Conservation (phyloP, 1,140 invertebrate genomes). For the Trachymyrmex septentrionalis region DNA sequence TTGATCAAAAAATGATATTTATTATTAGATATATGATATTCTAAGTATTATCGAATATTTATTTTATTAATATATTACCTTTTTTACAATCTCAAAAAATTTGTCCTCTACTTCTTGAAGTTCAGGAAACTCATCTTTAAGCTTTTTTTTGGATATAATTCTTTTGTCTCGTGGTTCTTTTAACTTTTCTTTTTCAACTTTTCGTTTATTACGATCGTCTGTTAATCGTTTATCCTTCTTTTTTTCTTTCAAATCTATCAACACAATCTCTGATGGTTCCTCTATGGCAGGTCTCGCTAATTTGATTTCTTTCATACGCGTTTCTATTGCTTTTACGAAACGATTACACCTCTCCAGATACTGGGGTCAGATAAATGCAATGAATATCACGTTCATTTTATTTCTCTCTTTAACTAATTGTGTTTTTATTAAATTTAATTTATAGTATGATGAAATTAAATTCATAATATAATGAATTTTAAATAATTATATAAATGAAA, state of each 20-base stretch:
- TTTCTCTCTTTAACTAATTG: not conserved
- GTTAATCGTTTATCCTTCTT: not conserved
- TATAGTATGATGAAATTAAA: not conserved
- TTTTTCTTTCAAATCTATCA: not conserved
- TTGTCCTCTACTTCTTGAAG: constrained; percentile 41
- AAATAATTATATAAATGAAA: not conserved
- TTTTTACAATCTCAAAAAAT: constrained; percentile 60
- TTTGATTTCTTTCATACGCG: constrained; percentile 69
- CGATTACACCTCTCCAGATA: constrained; percentile 62
- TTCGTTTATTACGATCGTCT: not conserved
- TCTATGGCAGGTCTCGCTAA: constrained; percentile 16
- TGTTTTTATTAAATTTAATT: not conserved
- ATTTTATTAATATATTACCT: constrained; percentile 58
- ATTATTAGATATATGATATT: not conserved
- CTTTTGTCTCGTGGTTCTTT: not conserved
- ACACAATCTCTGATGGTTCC: not conserved
- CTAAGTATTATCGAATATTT: not conserved
- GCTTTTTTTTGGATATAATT: constrained; percentile 30
- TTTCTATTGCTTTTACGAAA: constrained; percentile 60
- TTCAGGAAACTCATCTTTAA: constrained; percentile 27
- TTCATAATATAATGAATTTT: not conserved
- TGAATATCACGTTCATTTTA: not conserved
- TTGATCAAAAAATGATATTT: not conserved
- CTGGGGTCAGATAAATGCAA: constrained; percentile 29
- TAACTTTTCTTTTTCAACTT: not conserved